Evolutionary conservation across 92 coral and sea anemone species (phyloP), one percentile per base, ranked within the genome.

Genomic region (Phenganax marumi): DNA sequence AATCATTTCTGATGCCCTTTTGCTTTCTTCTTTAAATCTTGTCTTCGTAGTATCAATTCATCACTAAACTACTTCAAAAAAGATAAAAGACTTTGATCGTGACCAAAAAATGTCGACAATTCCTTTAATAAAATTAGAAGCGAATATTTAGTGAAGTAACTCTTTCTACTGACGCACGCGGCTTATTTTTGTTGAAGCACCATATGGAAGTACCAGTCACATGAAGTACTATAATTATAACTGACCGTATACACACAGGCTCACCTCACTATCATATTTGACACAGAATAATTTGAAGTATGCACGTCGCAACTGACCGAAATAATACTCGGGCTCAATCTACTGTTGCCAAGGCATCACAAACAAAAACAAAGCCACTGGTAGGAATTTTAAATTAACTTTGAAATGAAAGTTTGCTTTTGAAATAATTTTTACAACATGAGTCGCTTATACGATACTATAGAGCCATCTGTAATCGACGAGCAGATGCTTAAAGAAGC

Each of bases 401-500:
- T 54, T 14, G 10, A 12, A 0, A 2, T 49, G 54, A 54, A 58
- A 54, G 33, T 56, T 33, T 22, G 26, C 13, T 56, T 85, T 73
- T 63, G 21, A 48, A 12, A 17, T 12, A 12, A 52, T 79, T 73
- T 49, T 55, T 77, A 11, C 84, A 88, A 70, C 48, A 96, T 96
- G 99, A 96, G 99, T 86, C 99, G 99, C 79, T 90, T 96, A 23
- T 96, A 96, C 93, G 99, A 96, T 91, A 96, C 99, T 25, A 96
- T 96, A 76, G 99, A 96, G 75, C 99, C 99, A 56, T 92, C 99
- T 82, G 99, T 96, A 3, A 96, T 96, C 86, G 99, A 96, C 63
- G 99, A 96, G 84, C 99, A 89, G 68, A 96, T 96, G 97, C 99
- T 96, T 86, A 92, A 96, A 87, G 91, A 96, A 64, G 97, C 96